phyloP scores from a whole-genome alignment of 2,888 invertebrate species.

The Mayetiola destructor region DNA sequence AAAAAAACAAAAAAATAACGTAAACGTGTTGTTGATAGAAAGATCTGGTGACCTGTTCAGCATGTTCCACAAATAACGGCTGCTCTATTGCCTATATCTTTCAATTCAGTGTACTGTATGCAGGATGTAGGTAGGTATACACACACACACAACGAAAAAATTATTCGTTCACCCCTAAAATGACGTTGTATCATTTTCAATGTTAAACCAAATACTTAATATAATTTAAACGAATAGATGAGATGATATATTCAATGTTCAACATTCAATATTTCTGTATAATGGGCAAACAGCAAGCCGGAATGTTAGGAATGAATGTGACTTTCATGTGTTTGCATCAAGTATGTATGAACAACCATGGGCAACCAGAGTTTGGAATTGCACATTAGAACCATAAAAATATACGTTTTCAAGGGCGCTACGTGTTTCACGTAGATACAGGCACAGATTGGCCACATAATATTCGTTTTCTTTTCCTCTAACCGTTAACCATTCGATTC shows the following conservation, averaged over 20 bases:
- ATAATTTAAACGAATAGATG: no score
- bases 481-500: no score
- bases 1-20: not conserved
- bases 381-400: slow-evolving; percentile 6
- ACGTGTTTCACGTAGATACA: not conserved
- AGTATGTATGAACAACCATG: slow-evolving; percentile 2
- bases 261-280: no score
- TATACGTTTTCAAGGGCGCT: not conserved
- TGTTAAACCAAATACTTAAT: no score
- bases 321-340: slow-evolving; percentile 1
- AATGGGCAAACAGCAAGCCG: not conserved
- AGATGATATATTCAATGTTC: not conserved
- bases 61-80: no score
- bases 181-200: not conserved
- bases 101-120: no score
- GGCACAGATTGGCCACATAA: not conserved
- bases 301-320: not conserved
- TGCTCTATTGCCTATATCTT: no score
- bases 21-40: no score
- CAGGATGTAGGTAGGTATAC: no score
- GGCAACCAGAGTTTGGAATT: not conserved
- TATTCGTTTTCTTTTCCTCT: no score
- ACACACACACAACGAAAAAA: no score
- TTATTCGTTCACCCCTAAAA: not conserved
- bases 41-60: no score